phyloP scores from a whole-genome alignment of 2,113 vertebrate genomes.

The Protomyctophum bolini region DNA sequence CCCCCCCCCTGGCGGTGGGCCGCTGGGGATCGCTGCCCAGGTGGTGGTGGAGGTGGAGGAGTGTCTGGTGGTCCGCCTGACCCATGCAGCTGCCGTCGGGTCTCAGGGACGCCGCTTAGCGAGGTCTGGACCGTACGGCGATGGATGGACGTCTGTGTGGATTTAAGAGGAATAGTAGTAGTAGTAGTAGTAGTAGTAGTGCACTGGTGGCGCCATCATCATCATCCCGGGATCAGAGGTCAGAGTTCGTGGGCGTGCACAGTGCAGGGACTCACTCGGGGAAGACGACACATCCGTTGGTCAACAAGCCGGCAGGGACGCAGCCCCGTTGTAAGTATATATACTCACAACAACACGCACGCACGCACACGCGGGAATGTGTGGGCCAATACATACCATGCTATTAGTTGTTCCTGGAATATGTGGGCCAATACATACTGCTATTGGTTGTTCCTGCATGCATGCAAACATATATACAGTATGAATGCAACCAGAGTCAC shows the following conservation, averaged over 20 bases:
- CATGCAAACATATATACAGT: not conserved
- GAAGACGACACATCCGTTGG: slow-evolving; percentile 57
- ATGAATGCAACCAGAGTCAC: not conserved
- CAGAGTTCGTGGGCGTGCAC: slow-evolving; percentile 57
- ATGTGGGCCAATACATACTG: not conserved
- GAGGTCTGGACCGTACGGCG: slow-evolving; percentile 60
- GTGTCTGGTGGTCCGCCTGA: slow-evolving; percentile 51
- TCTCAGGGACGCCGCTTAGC: slow-evolving; percentile 49
- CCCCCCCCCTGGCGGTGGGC: not conserved
- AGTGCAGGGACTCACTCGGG: slow-evolving; percentile 58
- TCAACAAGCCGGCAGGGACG: slow-evolving; percentile 59
- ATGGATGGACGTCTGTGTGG: slow-evolving; percentile 70
- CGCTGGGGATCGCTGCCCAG: slow-evolving; percentile 28
- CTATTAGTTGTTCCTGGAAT: not conserved
- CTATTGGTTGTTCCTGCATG: not conserved
- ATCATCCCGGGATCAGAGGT: slow-evolving; percentile 51
- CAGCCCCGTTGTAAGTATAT: slow-evolving; percentile 77
- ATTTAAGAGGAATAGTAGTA: slow-evolving; percentile 59
- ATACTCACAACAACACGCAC: slow-evolving; percentile 6
- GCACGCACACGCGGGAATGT: not conserved
- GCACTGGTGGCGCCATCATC: slow-evolving; percentile 37
- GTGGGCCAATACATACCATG: no score
- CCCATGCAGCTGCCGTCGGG: slow-evolving; percentile 32
- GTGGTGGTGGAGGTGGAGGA: slow-evolving; percentile 51
- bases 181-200: slow-evolving; percentile 41